Percentiles rank a stretch among this genome's conserved stretches.
Conservation (phyloP, 53 echinoderm and acorn worm species). For the Crossaster papposus region DNA sequence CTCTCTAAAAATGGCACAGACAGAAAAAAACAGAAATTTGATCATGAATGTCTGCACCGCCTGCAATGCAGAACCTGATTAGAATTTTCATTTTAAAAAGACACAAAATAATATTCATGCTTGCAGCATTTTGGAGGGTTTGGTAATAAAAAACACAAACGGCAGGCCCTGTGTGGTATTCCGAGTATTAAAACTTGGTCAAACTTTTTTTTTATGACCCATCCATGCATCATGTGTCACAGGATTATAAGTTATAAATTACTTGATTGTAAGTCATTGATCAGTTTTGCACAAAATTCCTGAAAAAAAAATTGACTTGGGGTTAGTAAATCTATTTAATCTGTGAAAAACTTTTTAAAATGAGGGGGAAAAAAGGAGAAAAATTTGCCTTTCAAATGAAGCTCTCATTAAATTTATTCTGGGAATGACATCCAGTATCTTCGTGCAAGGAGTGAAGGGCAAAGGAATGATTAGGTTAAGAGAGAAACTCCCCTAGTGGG, state of each 20-base stretch:
- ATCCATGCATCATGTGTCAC: too few species aligned
- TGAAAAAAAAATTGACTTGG: not conserved
- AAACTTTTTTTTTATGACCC: too few species aligned
- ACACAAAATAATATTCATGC: not conserved
- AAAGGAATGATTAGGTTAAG: conserved; percentile 36
- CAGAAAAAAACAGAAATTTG: conserved; percentile 40
- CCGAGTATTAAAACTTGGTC: not conserved
- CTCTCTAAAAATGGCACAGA: conserved; percentile 53
- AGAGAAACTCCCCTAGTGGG: conserved; percentile 20
- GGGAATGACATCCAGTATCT: not conserved
- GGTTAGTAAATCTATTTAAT: not conserved
- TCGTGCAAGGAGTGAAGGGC: not conserved
- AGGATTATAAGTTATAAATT: not conserved
- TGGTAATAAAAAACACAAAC: not conserved
- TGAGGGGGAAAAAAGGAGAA: not conserved
- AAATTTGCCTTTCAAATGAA: conserved; percentile 33
- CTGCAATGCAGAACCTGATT: not conserved
- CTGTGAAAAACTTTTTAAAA: too few species aligned
- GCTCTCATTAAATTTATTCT: not conserved
- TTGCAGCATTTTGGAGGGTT: not conserved
- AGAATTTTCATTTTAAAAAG: not conserved
- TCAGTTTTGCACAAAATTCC: not conserved
- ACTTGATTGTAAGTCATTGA: not conserved
- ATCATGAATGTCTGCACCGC: conserved; percentile 44
- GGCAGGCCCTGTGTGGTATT: not conserved